Base-by-base conservation (phyloP, 2,113 vertebrate species). In the Greenwoodochromis staneri region DNA sequence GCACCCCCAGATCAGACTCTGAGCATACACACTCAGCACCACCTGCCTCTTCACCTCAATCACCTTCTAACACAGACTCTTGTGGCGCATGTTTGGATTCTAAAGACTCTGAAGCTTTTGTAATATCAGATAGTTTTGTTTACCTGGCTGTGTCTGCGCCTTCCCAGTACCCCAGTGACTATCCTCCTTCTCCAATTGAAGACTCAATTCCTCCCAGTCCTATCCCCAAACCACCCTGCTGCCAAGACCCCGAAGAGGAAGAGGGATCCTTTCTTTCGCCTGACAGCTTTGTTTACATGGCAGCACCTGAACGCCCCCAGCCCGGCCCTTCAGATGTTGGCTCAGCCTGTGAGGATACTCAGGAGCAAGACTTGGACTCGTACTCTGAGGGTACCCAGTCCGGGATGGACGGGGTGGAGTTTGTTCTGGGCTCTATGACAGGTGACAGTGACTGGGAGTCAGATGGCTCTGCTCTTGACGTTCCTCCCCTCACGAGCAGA, bases 371-470 rank as follows among this genome's bases (percentile, higher is more conserved):
- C 90, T 83, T 96, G 80, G 96, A 97, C 91, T 97, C 96, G 0
- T 96, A 93, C 73, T 97, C 96, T 5, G 96, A 96, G 42, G 96
- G 95, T 19, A 96, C 96, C 54, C 96, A 94, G 13, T 97, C 96
- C 5, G 96, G 95, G 29, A 92, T 96, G 88, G 96, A 96, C 3
- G 96, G 95, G 13, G 95, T 96, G 2, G 96, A 96, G 85, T 97
- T 97, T 87, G 93, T 96, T 27, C 84, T 96, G 1, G 96, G 96
- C 9, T 96, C 96, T 5, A 91, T 96, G 91, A 94, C 95, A 1
- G 97, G 96, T 3, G 97, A 97, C 90, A 97, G 96, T 53, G 96
- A 97, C 91, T 97, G 97, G 97, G 96, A 97, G 47, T 97, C 96
- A 0, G 97, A 97, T 6, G 92, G 92, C 13, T 96, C 96, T 2